Evolutionary conservation across 2,113 vertebrate species (phyloP).

Genomic region (Sander lucioperca): DNA sequence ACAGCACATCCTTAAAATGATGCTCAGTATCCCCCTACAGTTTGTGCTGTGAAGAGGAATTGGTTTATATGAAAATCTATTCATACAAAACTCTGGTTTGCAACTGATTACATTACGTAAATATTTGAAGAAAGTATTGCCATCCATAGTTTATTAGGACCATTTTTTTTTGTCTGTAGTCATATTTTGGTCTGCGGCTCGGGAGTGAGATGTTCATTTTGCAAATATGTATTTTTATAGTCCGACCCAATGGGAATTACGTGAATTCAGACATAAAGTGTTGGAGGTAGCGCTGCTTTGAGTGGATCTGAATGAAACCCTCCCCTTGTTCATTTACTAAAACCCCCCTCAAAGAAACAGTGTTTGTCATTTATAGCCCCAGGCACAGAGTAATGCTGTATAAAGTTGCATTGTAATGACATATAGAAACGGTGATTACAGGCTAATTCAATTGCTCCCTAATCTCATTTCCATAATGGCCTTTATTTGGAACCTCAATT

Average conservation of each 20-base stretch:
- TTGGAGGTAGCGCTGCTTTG: conserved; percentile 64
- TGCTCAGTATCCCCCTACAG: background rate
- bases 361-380: conserved; percentile 81
- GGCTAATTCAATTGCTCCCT: conserved; percentile 84
- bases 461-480: conserved; percentile 87
- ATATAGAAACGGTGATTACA: conserved; percentile 86
- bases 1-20: background rate
- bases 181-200: conserved; percentile 32
- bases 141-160: conserved; percentile 19
- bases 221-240: conserved; percentile 58
- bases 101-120: conserved; percentile 34
- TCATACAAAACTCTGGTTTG: conserved; percentile 14
- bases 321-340: conserved; percentile 75
- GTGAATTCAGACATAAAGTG: conserved; percentile 69
- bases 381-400: conserved; percentile 81
- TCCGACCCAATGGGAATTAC: conserved; percentile 53
- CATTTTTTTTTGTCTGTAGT: conserved; percentile 27
- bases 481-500: conserved; percentile 85
- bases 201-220: conserved; percentile 54
- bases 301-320: conserved; percentile 64
- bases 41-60: background rate
- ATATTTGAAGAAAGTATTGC: conserved; percentile 31
- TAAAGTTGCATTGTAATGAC: conserved; percentile 86
- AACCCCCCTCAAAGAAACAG: conserved; percentile 77
- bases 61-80: conserved; percentile 20